phyloP scores from a whole-genome alignment of 2,797 vertebrate genomes.

The Chelmon rostratus region DNA sequence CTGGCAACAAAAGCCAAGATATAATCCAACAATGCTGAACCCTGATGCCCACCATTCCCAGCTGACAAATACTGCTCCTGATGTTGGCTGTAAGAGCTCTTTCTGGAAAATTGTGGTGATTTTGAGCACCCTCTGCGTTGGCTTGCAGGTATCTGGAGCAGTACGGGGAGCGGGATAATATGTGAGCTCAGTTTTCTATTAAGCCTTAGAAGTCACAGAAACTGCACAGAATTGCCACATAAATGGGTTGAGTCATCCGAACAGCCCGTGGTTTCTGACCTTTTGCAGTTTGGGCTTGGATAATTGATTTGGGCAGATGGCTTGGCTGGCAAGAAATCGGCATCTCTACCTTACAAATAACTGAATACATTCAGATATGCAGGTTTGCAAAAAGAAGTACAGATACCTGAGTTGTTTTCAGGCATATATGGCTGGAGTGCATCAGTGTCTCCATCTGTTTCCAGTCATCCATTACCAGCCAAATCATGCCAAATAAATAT shows the following conservation, averaged over 20 bases:
- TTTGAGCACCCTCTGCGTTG: slow-evolving; percentile 36
- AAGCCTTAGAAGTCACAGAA: slow-evolving; percentile 37
- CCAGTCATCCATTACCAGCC: slow-evolving; percentile 8
- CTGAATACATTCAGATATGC: neutral
- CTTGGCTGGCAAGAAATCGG: slow-evolving; percentile 25
- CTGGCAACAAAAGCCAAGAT: slow-evolving; percentile 20
- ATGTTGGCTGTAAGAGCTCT: slow-evolving; percentile 46
- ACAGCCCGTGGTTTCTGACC: slow-evolving; percentile 49
- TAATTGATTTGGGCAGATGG: slow-evolving; percentile 60
- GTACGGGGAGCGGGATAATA: slow-evolving; percentile 30
- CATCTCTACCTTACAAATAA: neutral
- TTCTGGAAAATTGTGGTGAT: slow-evolving; percentile 41
- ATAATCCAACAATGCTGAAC: slow-evolving; percentile 20
- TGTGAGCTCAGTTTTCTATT: slow-evolving; percentile 31
- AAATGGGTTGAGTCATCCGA: slow-evolving; percentile 47
- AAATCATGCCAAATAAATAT: slow-evolving; percentile 31
- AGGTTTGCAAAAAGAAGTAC: slow-evolving; percentile 8
- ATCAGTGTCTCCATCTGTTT: slow-evolving; percentile 3
- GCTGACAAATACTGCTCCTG: slow-evolving; percentile 25
- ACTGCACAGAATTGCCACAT: slow-evolving; percentile 35
- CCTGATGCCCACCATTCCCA: slow-evolving; percentile 38
- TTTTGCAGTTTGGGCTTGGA: slow-evolving; percentile 48
- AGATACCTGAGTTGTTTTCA: slow-evolving; percentile 3
- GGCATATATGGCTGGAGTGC: slow-evolving; percentile 14
- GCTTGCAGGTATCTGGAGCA: slow-evolving; percentile 52